phyloP scores from a whole-genome alignment of 1,140 invertebrate genomes.

The Chironomus striatipennis region DNA sequence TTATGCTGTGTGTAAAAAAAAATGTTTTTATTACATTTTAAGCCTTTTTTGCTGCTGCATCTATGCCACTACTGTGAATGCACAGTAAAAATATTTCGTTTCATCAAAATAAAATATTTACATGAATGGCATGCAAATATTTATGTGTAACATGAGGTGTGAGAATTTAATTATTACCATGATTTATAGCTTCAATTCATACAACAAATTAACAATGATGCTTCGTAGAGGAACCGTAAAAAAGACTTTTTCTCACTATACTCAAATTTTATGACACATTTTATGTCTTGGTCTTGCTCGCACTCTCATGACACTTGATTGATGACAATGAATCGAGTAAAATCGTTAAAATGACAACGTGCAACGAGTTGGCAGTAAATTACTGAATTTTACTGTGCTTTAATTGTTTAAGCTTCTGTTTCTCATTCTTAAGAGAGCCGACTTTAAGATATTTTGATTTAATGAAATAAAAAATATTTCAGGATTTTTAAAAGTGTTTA shows the following conservation, averaged over 20 bases:
- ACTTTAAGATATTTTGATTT: not conserved
- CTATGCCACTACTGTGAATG: too few species aligned
- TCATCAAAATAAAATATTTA: too few species aligned
- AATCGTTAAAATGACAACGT: slow-evolving; percentile 1
- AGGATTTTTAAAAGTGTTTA: too few species aligned
- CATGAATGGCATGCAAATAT: not conserved
- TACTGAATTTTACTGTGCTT: not conserved
- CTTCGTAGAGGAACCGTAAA: too few species aligned
- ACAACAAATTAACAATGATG: not conserved
- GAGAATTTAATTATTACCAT: not conserved
- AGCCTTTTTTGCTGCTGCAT: too few species aligned
- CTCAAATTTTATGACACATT: not conserved
- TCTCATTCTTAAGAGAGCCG: not conserved
- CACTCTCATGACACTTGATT: not conserved
- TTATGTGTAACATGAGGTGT: not conserved
- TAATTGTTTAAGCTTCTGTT: slow-evolving; percentile 2
- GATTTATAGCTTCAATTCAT: not conserved
- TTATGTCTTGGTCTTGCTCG: not conserved
- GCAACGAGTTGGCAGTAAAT: not conserved
- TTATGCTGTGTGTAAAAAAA: too few species aligned
- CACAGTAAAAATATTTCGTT: too few species aligned
- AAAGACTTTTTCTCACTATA: too few species aligned
- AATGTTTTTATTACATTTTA: too few species aligned
- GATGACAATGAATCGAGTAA: slow-evolving; percentile 11
- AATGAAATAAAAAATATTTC: not conserved